A percentile compares a stretch with the other conserved stretches of the same genome.
phyloP scores from a whole-genome alignment of 2,113 vertebrate species.

The Saguinus imperator region DNA sequence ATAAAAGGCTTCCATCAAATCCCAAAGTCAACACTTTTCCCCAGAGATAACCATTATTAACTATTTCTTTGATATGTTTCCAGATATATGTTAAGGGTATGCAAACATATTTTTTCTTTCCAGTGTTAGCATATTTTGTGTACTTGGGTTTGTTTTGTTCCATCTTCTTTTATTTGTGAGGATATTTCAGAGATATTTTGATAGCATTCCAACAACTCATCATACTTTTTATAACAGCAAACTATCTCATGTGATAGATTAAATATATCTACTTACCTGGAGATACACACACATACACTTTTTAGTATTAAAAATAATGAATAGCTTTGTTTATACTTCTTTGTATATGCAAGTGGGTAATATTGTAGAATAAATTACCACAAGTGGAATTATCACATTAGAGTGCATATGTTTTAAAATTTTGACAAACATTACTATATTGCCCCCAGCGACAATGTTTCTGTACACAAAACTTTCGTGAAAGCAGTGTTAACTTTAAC shows the following conservation, averaged over 20 bases:
- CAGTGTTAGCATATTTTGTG: not conserved
- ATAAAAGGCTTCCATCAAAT: not conserved
- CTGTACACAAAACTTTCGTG: not conserved
- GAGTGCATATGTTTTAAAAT: not conserved
- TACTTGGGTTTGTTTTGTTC: not conserved
- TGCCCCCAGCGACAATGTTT: not conserved
- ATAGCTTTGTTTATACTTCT: not conserved
- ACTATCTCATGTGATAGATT: not conserved
- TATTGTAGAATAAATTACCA: not conserved
- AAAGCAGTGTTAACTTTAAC: not conserved
- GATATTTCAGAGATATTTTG: not conserved
- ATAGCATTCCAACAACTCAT: not conserved
- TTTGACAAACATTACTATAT: not conserved
- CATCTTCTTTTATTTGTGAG: not conserved
- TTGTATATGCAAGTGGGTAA: not conserved
- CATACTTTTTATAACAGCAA: not conserved
- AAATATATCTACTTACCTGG: not conserved
- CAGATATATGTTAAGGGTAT: not conserved
- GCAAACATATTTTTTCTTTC: not conserved
- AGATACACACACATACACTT: not conserved
- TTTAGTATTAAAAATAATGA: not conserved
- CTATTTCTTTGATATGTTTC: not conserved
- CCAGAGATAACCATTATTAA: not conserved
- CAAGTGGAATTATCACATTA: not conserved
- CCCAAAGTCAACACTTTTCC: not conserved